Percentiles rank a stretch among this genome's conserved stretches.
phyloP scores from a whole-genome alignment of 2,113 vertebrate genomes.

The Perca flavescens region DNA sequence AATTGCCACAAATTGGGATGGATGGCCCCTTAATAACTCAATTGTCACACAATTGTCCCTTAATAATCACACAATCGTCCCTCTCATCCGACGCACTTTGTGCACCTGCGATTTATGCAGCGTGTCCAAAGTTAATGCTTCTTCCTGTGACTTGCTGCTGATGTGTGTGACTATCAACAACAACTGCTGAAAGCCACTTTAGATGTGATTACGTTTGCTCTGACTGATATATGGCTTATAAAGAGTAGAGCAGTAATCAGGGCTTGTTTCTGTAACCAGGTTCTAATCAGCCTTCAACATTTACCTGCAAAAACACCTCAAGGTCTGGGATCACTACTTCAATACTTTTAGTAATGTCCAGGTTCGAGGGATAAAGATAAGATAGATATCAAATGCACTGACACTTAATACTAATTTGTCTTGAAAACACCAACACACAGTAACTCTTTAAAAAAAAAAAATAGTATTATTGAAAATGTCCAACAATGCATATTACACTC shows the following conservation, averaged over 20 bases:
- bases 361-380: no score
- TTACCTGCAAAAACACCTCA: no score
- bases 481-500: no score
- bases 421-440: no score
- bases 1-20: slow-evolving; percentile 63
- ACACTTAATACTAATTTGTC: no score
- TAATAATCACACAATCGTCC: slow-evolving; percentile 54
- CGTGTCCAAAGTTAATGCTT: not conserved
- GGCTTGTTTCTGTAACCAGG: no score
- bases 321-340: no score
- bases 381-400: no score
- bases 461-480: no score
- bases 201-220: slow-evolving; percentile 37
- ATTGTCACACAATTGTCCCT: slow-evolving; percentile 30
- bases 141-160: slow-evolving; percentile 6
- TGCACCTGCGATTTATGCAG: slow-evolving; percentile 40
- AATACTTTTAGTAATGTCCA: no score
- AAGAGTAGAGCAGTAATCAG: not conserved
- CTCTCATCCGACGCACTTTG: slow-evolving; percentile 20
- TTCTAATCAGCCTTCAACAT: no score
- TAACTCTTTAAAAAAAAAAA: no score
- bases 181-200: slow-evolving; percentile 35
- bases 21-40: slow-evolving; percentile 51
- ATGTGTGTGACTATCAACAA: not conserved
- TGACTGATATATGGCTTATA: slow-evolving; percentile 5